phyloP scores from a whole-genome alignment of 2,888 invertebrate genomes.

The Drosophila hamatofila region DNA sequence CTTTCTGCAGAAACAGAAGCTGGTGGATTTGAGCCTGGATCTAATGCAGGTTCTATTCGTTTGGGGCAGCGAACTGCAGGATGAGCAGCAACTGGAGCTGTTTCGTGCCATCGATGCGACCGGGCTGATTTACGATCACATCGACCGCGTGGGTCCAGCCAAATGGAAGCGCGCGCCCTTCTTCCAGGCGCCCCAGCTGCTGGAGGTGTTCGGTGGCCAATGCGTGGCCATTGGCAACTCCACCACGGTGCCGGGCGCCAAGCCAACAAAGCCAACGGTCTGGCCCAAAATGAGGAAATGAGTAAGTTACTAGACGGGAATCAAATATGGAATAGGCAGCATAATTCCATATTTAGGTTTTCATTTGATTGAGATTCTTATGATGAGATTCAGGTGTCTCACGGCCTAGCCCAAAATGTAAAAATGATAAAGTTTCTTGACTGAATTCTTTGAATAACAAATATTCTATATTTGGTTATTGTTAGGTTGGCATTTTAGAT shows the following conservation, averaged over 20 bases:
- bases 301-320: neutral
- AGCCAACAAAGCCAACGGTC: conserved; percentile 74
- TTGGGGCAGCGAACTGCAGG: conserved; percentile 98
- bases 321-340: neutral
- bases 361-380: no score
- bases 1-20: conserved; percentile 88
- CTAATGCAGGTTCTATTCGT: conserved; percentile 95
- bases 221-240: conserved; percentile 75
- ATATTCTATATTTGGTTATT: neutral
- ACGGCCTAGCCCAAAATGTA: no score
- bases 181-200: conserved; percentile 68
- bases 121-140: conserved; percentile 97
- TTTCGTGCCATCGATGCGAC: conserved; percentile 95
- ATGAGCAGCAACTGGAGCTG: conserved; percentile 91
- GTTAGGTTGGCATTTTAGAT: neutral
- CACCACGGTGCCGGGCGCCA: conserved; percentile 61
- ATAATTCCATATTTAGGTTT: no score
- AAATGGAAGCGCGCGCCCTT: conserved; percentile 74
- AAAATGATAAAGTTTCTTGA: neutral
- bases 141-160: conserved; percentile 86
- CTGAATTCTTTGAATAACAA: no score
- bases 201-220: conserved; percentile 72
- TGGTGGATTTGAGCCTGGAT: conserved; percentile 89
- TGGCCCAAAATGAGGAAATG: conserved; percentile 70
- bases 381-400: no score